phyloP scores from a whole-genome alignment of 1,140 invertebrate genomes.

The Procambarus virginalis region DNA sequence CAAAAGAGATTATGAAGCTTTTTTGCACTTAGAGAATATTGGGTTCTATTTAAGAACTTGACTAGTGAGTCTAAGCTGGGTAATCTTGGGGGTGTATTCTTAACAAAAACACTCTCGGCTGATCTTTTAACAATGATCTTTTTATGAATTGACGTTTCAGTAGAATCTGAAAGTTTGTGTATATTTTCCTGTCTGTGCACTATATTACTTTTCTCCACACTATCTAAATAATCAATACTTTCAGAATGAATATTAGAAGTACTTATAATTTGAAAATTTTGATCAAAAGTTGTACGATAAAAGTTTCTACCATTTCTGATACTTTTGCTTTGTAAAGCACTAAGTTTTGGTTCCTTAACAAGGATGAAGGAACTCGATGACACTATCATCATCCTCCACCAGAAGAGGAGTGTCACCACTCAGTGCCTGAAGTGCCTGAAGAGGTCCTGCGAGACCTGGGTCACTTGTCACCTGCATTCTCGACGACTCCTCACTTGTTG shows the following conservation, averaged over 20 bases:
- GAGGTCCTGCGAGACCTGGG: neutral
- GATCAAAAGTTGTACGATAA: slow-evolving; percentile 24
- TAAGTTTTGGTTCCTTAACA: neutral
- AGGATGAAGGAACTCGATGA: neutral
- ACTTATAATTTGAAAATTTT: neutral
- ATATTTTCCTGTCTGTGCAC: slow-evolving; percentile 19
- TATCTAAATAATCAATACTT: slow-evolving; percentile 6
- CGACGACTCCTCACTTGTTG: neutral
- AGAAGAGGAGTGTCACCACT: neutral
- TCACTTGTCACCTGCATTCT: neutral
- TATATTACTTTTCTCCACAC: neutral
- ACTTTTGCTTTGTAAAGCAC: neutral
- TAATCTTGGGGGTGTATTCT: neutral
- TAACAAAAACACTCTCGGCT: neutral
- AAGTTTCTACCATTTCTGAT: neutral
- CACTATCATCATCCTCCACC: slow-evolving; percentile 1
- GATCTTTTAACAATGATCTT: neutral
- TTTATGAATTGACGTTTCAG: neutral
- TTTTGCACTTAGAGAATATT: slow-evolving; percentile 1
- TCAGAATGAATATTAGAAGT: neutral
- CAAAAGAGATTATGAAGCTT: neutral
- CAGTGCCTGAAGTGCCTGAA: slow-evolving; percentile 25
- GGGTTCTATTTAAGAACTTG: neutral
- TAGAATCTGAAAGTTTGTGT: neutral
- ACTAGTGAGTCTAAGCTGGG: neutral